Conservation (phyloP, 2,888 invertebrate genomes). For the Hymenopus coronatus region DNA sequence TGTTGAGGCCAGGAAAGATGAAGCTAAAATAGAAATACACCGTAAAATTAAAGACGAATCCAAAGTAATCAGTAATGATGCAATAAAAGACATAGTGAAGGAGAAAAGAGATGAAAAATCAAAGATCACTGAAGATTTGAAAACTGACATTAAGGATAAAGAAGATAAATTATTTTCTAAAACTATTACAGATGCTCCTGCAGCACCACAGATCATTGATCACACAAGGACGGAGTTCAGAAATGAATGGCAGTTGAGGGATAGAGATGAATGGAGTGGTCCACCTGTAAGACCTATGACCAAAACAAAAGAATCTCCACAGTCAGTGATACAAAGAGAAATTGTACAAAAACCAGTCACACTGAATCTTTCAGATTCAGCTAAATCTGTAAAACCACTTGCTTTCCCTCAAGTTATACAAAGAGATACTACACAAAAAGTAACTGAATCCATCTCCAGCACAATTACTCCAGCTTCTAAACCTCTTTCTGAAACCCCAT, state of each 20-base stretch:
- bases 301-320: background rate
- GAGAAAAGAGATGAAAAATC: background rate
- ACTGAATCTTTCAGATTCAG: constrained; percentile 29
- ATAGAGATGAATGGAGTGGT: constrained; percentile 7
- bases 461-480: background rate
- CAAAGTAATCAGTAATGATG: background rate
- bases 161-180: background rate
- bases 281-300: background rate
- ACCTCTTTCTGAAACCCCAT: constrained; percentile 15
- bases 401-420: constrained; percentile 5
- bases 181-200: background rate
- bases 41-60: background rate
- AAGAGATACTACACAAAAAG: background rate
- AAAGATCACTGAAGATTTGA: background rate
- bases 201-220: background rate
- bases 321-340: background rate
- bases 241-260: constrained; percentile 12
- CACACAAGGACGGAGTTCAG: background rate
- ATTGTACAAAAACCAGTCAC: constrained; percentile 31
- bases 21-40: background rate
- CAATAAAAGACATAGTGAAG: background rate
- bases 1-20: background rate
- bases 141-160: background rate
- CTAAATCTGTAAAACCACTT: constrained; percentile 8
- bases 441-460: background rate